Base-by-base conservation (phyloP, 2,113 vertebrate genomes). In the Thunnus maccoyii region DNA sequence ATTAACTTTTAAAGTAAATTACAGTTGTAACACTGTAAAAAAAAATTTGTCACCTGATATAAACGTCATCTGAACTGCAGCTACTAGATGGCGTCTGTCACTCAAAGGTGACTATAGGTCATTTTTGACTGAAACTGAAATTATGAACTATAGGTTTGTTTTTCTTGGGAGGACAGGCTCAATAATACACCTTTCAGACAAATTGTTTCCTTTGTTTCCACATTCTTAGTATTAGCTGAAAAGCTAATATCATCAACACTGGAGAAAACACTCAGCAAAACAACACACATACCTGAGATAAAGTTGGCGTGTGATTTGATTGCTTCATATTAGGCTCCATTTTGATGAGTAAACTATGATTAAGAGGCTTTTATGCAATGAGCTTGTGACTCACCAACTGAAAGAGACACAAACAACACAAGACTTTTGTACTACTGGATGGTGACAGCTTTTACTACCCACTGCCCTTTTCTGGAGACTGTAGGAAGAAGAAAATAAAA, bases 401-500 rank as follows among this genome's bases (percentile, higher is more conserved):
- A 80, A 36, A 82, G 16, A 13, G n/a, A 66, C 44, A 66, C 74
- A 90, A 88, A 80, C 90, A 88, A 80, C 90, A 88, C 82, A 83
- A 82, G 70, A 54, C n/a, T 68, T 51, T 20, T 36, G n/a, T 12
- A 36, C 50, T 17, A 20, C 75, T n/a, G 20, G 11, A 63, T 18
- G 12, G 6, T 12, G 60, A 20, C 1, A 20, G 0, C 41, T 86
- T 89, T 83, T 85, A 64, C 52, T 32, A 54, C 73, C 32, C 15
- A 6, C 46, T 22, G 50, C 50, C 54, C 48, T 74, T 72, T 85
- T 65, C 76, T 66, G 61, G 9, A 84, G 69, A 86, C 57, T 0
- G 65, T 48, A 68, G 70, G 79, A 73, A 82, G 65, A 81, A 62
- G 73, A 86, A 87, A 89, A 88, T 83, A 85, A 90, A 92, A 76